Base-by-base conservation (phyloP, 2,113 vertebrate genomes). In the Todiramphus chloris region DNA sequence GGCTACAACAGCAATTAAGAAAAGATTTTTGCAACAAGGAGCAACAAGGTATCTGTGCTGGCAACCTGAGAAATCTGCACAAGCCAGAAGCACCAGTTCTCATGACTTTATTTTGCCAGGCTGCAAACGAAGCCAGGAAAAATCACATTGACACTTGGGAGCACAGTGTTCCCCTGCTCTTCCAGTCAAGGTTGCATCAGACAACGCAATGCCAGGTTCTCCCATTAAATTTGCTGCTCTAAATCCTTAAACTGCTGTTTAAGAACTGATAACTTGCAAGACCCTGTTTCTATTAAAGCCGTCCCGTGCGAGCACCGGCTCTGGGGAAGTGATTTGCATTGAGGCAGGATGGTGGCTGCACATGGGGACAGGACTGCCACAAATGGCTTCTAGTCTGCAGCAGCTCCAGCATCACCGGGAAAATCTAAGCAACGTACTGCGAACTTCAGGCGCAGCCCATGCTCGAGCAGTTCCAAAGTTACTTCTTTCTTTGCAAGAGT, bases 301-400 rank as follows among this genome's bases (percentile, higher is more conserved):
- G 43, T 13, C 8, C 33, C 35, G 31, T 1, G 3, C 0, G 0
- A 85, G 53, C 28, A 13, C 11, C 16, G 28, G 16, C 76, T 72
- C 81, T 66, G 31, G 35, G 1, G 27, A 72, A 43, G 48, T 46
- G 44, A 95, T 64, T 16, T 86, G 75, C 76, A 55, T 83, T 17
- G 11, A 60, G n/a, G 39, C 24, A 75, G 90, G 43, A 68, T 5
- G 25, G 53, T 35, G 74, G 59, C 48, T 39, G 25, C 66, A 46
- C 68, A 44, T 24, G 1, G 4, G 41, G 19, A 68, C 21, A 16
- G 28, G 62, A 46, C 31, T 33, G 14, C 43, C 75, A 70, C 56
- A 31, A 20, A 3, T 2, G 1, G 24, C 35, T 69, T 56, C 37
- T n/a, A 25, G 31, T 46, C 5, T 44, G 85, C 51, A 86, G 37